Conservation (phyloP, 2,113 vertebrate species). For the Sminthopsis crassicaudata region DNA sequence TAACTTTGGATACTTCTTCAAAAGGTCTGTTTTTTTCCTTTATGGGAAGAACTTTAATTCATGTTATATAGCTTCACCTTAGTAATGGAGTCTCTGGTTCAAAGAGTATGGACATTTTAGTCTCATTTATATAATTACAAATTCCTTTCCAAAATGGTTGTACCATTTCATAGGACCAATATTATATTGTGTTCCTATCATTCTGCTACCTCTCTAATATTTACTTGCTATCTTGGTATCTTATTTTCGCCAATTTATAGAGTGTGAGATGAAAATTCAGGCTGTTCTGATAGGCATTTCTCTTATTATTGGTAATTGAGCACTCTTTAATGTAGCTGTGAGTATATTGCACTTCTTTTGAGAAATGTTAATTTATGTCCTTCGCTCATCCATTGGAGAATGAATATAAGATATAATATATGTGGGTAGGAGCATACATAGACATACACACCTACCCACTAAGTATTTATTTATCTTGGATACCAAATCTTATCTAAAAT, state of each 20-base stretch:
- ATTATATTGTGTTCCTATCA: neutral
- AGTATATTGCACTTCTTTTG: neutral
- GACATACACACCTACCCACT: no score
- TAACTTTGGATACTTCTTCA: neutral
- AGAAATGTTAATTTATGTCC: neutral
- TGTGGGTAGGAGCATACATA: no score
- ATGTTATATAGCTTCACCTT: neutral
- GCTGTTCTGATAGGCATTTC: neutral
- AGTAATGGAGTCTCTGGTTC: neutral
- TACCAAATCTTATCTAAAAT: no score
- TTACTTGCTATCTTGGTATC: neutral
- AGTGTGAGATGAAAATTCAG: neutral
- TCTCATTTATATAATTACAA: neutral
- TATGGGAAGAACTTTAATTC: neutral
- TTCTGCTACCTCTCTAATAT: no score
- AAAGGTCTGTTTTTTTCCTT: neutral
- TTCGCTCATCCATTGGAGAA: neutral
- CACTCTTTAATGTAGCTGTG: neutral
- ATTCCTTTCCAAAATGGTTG: neutral
- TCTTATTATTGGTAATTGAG: neutral
- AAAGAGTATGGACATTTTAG: neutral
- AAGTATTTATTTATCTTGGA: no score
- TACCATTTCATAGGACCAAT: neutral
- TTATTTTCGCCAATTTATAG: neutral
- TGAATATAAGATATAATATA: no score